Evolutionary conservation across 2,888 invertebrate genomes (phyloP).

Genomic region (Lacanobia wlatinum): DNA sequence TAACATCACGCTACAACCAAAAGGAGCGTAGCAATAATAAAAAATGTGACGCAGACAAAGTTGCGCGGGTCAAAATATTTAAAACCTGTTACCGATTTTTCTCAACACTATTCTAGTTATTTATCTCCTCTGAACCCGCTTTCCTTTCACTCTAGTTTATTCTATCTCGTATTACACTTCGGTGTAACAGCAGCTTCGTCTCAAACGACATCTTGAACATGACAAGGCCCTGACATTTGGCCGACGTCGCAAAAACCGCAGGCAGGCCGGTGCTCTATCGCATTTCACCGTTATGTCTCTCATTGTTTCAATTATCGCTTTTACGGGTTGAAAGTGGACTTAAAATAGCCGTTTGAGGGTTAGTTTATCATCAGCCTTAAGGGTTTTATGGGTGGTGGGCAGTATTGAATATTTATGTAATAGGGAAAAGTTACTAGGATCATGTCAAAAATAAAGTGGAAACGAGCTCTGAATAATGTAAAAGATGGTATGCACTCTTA

Average conservation of each 20-base stretch:
- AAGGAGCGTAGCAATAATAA: too few species aligned
- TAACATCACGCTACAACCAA: too few species aligned
- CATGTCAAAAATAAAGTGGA: neutral
- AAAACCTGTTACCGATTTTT: too few species aligned
- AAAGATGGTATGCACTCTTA: too few species aligned
- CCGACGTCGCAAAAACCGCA: conserved; percentile 63
- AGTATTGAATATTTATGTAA: neutral
- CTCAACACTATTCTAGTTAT: too few species aligned
- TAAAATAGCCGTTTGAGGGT: conserved; percentile 11
- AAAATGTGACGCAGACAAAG: too few species aligned
- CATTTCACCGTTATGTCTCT: conserved; percentile 58
- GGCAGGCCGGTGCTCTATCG: conserved; percentile 62
- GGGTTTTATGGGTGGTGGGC: neutral
- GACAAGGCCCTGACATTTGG: conserved; percentile 81
- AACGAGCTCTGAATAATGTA: neutral
- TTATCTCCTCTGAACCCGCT: too few species aligned
- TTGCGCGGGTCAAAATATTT: too few species aligned
- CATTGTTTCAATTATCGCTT: conserved; percentile 57
- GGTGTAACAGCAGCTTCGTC: conserved; percentile 57
- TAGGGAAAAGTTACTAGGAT: neutral
- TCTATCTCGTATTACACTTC: neutral
- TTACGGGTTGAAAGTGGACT: conserved; percentile 29
- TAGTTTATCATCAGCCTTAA: neutral
- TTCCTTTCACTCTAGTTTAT: neutral
- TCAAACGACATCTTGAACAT: conserved; percentile 67